Evolutionary conservation across 2,888 invertebrate genomes (phyloP), one percentile per base, ranked within the genome.

Genomic region (Taphrorychus bicolor): DNA sequence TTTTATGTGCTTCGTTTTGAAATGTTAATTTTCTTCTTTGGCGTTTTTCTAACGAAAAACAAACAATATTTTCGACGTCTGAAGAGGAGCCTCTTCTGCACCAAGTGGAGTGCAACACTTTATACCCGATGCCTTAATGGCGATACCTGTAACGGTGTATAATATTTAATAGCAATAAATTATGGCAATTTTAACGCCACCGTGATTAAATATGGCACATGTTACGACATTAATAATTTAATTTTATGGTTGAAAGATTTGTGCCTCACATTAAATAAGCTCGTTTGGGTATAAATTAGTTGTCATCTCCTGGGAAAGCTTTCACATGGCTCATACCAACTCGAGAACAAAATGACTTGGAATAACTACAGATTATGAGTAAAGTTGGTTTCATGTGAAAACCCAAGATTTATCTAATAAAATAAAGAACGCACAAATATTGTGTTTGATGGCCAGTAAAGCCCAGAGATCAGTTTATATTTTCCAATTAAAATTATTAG

Each of bases 141-240:
- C 45, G 17, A 45, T 45, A 16, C 5, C 14, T 7, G 16, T 45
- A 45, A 45, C 45, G 45, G 45, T 45, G 14, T 17, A 16, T 16
- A 7, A 45, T 17, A 3, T 45, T 17, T 45, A 45, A 16, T 45
- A 14, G 45, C 45, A 45, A 45, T 45, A 45, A 45, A 45, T 45
- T 17, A 14, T 45, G 45, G 45, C 45, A 16, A 45, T 45, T 45
- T 45, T 45, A 45, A 54, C 54, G 54, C 54, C 54, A 32, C 32
- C 17, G 17, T 32, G 54, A 17, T 40, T 18, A 54, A 54, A 54
- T 54, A 54, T 9, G 54, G 54, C 54, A 54, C 32, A 18, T 9
- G 18, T 24, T 54, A 32, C 32, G 32, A 32, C 48, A 42, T 23
- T 49, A 23, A 14, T 22, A 51, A 51, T 59, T 59, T 48, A 49